These are phyloP conservation scores for Trisateles emortualis DNA, from an alignment of 2,888 invertebrate species.

Conservation along the genomic window DNA sequence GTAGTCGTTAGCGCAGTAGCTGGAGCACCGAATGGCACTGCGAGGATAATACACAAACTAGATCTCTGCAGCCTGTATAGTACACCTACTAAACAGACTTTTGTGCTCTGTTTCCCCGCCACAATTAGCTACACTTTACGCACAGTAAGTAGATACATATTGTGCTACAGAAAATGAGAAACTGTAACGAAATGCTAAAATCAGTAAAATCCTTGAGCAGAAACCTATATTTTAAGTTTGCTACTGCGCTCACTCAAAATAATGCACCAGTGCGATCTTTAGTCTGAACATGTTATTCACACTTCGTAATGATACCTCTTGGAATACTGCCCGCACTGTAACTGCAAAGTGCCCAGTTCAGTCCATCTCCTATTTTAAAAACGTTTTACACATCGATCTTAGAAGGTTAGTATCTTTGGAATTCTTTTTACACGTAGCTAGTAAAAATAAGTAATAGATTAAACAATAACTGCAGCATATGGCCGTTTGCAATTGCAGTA, in stretches of 20 bases:
- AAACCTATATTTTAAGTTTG: conserved; percentile 20
- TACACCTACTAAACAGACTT: conserved; percentile 48
- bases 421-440: too few species aligned
- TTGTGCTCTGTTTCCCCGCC: conserved; percentile 77
- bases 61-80: conserved; percentile 48
- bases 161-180: conserved; percentile 9
- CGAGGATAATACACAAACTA: conserved; percentile 64
- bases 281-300: conserved; percentile 34
- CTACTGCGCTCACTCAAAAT: conserved; percentile 11
- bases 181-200: conserved; percentile 13
- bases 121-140: conserved; percentile 55
- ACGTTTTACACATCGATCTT: neutral
- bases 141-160: conserved; percentile 23
- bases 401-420: too few species aligned
- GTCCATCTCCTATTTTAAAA: neutral
- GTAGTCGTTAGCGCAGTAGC: conserved; percentile 64
- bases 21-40: conserved; percentile 60
- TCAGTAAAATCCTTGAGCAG: conserved; percentile 15
- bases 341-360: conserved; percentile 19
- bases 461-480: too few species aligned
- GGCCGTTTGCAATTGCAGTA: too few species aligned
- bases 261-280: conserved; percentile 28
- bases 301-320: conserved; percentile 33
- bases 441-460: too few species aligned
- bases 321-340: conserved; percentile 39